These are phyloP conservation scores for Platichthys stellatus DNA, from an alignment of 2,113 vertebrate species.

Conservation along the genomic window DNA sequence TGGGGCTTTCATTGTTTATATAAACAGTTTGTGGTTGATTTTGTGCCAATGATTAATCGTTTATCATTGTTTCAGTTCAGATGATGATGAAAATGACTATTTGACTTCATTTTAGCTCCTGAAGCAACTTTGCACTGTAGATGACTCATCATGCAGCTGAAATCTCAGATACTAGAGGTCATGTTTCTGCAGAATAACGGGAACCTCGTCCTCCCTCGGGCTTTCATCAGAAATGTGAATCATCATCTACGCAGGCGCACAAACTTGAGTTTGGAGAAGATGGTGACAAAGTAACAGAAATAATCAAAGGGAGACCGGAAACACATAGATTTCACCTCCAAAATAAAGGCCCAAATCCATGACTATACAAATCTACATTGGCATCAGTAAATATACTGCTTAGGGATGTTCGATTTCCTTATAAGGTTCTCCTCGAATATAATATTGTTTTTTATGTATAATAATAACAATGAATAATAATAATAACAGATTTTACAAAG, in stretches of 20 bases:
- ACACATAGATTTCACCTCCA: not conserved
- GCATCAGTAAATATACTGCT: no score
- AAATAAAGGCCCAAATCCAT: conserved; percentile 18
- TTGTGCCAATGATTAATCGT: not conserved
- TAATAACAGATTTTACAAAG: no score
- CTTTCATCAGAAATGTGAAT: conserved; percentile 42
- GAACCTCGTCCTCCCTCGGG: conserved; percentile 1
- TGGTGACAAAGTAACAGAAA: not conserved
- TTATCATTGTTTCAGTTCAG: not conserved
- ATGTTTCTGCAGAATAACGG: conserved; percentile 35
- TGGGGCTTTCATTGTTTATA: not conserved
- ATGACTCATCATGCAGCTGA: not conserved
- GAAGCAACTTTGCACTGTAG: not conserved
- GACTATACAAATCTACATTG: no score
- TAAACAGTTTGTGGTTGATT: not conserved
- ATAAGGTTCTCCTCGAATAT: not conserved
- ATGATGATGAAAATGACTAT: no score
- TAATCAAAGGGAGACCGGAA: conserved; percentile 23
- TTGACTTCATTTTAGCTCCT: no score
- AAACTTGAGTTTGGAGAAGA: not conserved
- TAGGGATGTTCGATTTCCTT: no score
- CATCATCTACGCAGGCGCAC: conserved; percentile 69
- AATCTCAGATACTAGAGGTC: not conserved
- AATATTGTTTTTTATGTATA: not conserved
- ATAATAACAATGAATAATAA: no score